A percentile compares a stretch with the other conserved stretches of the same genome.
Conservation (phyloP, 2,888 invertebrate species). For the Coleophora flavipennella region DNA sequence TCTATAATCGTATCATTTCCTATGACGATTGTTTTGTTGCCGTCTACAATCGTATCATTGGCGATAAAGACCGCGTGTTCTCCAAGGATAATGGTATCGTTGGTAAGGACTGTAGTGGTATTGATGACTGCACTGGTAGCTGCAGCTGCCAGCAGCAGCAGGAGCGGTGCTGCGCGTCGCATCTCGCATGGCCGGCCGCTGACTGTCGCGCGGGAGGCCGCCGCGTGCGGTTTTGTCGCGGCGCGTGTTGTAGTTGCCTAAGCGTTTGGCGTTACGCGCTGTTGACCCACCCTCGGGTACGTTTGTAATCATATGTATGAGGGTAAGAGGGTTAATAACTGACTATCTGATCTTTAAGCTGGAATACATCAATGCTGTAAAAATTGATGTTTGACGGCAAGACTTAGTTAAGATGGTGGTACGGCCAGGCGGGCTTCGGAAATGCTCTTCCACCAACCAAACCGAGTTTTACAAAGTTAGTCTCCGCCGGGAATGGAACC, state of each 20-base stretch:
- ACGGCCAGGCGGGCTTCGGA: too few relatives aligned
- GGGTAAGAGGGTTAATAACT: too few relatives aligned
- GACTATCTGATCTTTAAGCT: too few relatives aligned
- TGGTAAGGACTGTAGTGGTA: conserved; percentile 16
- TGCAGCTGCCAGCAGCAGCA: conserved; percentile 23
- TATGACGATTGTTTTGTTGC: conserved; percentile 16
- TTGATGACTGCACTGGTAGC: conserved; percentile 16
- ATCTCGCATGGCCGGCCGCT: conserved; percentile 40
- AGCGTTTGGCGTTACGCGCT: conserved; percentile 19
- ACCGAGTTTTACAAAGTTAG: too few relatives aligned
- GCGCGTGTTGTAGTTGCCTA: conserved; percentile 43
- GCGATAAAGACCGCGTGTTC: conserved; percentile 13
- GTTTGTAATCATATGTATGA: too few relatives aligned
- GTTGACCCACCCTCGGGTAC: background rate
- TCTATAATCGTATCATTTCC: conserved; percentile 18
- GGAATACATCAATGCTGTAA: too few relatives aligned
- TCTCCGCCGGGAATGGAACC: too few relatives aligned
- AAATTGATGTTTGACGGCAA: too few relatives aligned
- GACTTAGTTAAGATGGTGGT: too few relatives aligned
- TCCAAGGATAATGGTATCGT: conserved; percentile 24
- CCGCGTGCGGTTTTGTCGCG: conserved; percentile 52
- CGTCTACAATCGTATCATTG: conserved; percentile 17
- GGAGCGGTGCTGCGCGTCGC: conserved; percentile 38
- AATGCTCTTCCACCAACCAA: too few relatives aligned
- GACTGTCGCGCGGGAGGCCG: conserved; percentile 48